Percentiles rank a stretch among this genome's conserved stretches.
These are phyloP conservation scores for Pavo muticus DNA, from an alignment of 2,113 vertebrate genomes.

Conservation along the genomic window DNA sequence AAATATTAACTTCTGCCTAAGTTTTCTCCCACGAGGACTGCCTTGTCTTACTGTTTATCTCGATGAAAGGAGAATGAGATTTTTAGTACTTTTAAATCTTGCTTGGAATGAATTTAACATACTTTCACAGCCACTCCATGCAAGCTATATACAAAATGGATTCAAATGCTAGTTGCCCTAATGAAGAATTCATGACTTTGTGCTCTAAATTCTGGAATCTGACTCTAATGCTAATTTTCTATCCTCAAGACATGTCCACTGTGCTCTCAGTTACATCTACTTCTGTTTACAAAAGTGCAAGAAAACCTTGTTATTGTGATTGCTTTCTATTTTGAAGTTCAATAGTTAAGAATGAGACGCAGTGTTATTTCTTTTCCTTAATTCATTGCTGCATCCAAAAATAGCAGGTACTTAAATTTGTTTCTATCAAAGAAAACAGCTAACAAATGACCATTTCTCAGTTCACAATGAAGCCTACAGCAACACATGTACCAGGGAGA, in stretches of 20 bases:
- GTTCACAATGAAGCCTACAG: background rate
- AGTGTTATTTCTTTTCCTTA: background rate
- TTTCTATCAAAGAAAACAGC: background rate
- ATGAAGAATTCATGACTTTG: background rate
- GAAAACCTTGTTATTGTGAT: background rate
- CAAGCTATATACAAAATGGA: background rate
- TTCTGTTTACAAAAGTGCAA: background rate
- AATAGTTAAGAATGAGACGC: background rate
- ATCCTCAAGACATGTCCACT: background rate
- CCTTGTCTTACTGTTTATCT: background rate
- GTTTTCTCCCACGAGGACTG: background rate
- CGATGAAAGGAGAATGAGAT: background rate
- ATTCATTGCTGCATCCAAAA: background rate
- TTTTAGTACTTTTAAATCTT: background rate
- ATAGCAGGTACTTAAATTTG: background rate
- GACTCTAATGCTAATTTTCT: background rate
- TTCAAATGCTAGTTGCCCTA: background rate
- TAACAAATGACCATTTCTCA: fast-evolving
- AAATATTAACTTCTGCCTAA: background rate
- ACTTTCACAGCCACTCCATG: background rate
- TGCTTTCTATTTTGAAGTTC: background rate
- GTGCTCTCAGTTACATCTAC: background rate
- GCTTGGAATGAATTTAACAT: background rate
- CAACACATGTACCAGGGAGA: background rate
- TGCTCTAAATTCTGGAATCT: background rate